Evolutionary conservation across 2,888 invertebrate species (phyloP).

Genomic region (Hypsopygia costalis): DNA sequence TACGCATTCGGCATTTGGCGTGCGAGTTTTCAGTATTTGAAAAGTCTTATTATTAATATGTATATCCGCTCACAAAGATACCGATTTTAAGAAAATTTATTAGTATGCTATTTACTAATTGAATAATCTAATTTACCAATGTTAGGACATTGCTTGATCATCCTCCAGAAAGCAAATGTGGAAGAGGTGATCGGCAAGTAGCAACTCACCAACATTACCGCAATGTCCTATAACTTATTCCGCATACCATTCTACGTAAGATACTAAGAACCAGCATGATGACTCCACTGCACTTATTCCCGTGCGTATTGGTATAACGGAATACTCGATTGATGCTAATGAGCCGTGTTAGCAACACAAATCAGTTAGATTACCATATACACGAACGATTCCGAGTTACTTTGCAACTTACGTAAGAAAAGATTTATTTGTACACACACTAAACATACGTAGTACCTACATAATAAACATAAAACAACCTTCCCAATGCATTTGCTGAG

Average conservation of each 20-base stretch:
- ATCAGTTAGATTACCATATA: constrained; percentile 10
- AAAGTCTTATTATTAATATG: too few species aligned
- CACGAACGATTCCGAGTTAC: constrained; percentile 2
- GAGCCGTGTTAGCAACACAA: constrained; percentile 6
- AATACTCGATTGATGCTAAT: constrained; percentile 13
- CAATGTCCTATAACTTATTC: neutral
- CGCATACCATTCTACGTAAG: constrained; percentile 3
- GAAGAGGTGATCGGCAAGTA: too few species aligned
- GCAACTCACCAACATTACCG: too few species aligned
- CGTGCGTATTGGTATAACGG: constrained; percentile 13
- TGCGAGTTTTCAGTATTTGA: too few species aligned
- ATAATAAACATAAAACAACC: neutral
- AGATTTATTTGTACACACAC: constrained; percentile 4
- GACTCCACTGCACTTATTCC: constrained; percentile 8
- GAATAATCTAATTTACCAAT: too few species aligned
- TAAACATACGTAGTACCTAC: neutral
- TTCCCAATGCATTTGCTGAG: neutral
- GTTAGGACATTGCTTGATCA: too few species aligned
- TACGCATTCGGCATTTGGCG: too few species aligned
- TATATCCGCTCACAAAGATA: too few species aligned
- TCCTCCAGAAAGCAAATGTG: too few species aligned
- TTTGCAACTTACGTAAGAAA: constrained; percentile 15
- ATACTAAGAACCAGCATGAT: neutral
- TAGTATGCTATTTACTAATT: too few species aligned
- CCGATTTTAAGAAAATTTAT: too few species aligned